These are phyloP conservation scores for Euphonia xanthogaster DNA, from an alignment of 2,797 vertebrate genomes.

Conservation along the genomic window DNA sequence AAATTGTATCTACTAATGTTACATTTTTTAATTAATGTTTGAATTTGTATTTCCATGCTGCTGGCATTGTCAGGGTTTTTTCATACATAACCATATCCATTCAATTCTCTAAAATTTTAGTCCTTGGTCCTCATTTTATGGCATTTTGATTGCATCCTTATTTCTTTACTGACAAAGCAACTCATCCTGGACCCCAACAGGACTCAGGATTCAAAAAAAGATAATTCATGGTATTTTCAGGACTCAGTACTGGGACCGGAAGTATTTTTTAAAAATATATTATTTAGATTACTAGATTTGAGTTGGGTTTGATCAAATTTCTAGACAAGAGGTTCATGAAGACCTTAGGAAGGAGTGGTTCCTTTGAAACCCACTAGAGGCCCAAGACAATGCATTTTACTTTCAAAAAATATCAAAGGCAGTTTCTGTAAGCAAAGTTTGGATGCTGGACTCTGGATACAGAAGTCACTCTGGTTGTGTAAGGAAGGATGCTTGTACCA, in stretches of 20 bases:
- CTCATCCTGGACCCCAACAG: background rate
- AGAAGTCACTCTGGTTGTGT: background rate
- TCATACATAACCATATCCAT: background rate
- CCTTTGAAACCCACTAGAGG: background rate
- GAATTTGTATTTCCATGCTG: background rate
- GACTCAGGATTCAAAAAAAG: background rate
- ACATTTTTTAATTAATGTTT: background rate
- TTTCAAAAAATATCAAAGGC: background rate
- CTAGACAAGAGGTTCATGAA: background rate
- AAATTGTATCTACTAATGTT: background rate
- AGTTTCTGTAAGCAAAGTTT: background rate
- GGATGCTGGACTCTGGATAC: background rate
- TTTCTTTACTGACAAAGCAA: background rate
- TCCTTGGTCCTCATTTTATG: background rate
- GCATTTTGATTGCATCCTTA: background rate
- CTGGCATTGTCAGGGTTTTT: background rate
- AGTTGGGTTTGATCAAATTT: background rate
- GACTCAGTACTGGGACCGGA: fast-evolving
- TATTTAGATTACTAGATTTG: background rate
- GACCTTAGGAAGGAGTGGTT: background rate
- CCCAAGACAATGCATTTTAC: background rate
- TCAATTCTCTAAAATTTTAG: background rate
- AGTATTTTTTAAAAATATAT: background rate
- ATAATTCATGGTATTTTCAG: background rate
- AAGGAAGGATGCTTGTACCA: background rate